Evolutionary conservation across 2,888 invertebrate species (phyloP), one percentile per base, ranked within the genome.

Genomic region (Malthinus seriepunctatus): DNA sequence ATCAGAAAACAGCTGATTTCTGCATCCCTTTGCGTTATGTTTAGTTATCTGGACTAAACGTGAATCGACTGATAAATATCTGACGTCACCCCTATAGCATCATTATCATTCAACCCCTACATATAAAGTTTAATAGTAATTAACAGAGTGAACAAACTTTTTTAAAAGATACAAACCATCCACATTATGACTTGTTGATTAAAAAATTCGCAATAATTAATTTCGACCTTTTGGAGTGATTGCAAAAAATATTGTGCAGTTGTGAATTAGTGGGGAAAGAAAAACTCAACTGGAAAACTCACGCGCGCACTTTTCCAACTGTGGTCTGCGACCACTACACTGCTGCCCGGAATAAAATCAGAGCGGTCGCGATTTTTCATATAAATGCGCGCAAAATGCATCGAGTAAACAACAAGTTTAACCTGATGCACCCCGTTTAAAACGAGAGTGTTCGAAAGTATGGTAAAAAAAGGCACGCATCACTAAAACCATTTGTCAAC

Each of bases 231-330:
- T 23, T 23, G 5, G 5, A 23, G 23, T 23, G 23, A 23, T 23
- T 23, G 23, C 23, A 5, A 23, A 72, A 73, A 72, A 72, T 72
- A 71, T 71, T 68, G 66, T 65, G 66, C 65, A 68, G 68, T 68
- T 68, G 64, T 56, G 60, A 63, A 68, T 68, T 64, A 63, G 69
- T 62, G 68, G 55, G 63, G 67, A 66, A 64, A 66, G 57, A 65
- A 64, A 65, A 63, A 70, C 62, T 67, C 52, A 61, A 58, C 49
- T 54, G 65, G 56, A 60, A 60, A 65, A 65, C 62, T 71, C 71
- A 71, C 71, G 71, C 74, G 77, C 77, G 76, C 77, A 77, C 75
- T 77, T 76, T 77, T 77, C 76, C 76, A 72, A 65, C 70, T 73
- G 73, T 67, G 74, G 73, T 73, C 70, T 71, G 71, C 73, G 72